Percentiles rank a stretch among this genome's conserved stretches.
Conservation (phyloP, 2,888 invertebrate species). For the Muschampia plurimacula region DNA sequence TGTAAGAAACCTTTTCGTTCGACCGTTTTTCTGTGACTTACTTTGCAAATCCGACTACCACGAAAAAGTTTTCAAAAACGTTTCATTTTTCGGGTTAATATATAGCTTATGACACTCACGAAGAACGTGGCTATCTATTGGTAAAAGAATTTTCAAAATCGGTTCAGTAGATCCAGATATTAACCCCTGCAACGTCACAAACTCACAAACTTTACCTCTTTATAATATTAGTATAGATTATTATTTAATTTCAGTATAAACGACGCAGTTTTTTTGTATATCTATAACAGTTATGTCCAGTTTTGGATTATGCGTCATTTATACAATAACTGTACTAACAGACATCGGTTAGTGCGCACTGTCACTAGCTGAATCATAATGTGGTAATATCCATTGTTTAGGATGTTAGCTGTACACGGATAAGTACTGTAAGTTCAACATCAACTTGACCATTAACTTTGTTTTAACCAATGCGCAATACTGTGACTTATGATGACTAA, state of each 20-base stretch:
- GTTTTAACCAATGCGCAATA: background rate
- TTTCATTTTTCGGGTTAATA: no score
- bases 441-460: slow-evolving; percentile 12
- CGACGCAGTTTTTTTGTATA: slow-evolving; percentile 31
- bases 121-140: no score
- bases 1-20: no score
- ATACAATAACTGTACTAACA: slow-evolving; percentile 55
- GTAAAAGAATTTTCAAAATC: no score
- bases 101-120: no score
- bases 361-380: slow-evolving; percentile 63
- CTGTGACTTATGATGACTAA: background rate
- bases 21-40: no score
- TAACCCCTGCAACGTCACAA: no score
- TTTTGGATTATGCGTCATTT: slow-evolving; percentile 58
- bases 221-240: no score
- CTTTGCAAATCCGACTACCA: no score
- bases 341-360: slow-evolving; percentile 56
- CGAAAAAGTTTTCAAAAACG: no score
- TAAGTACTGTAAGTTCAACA: slow-evolving; percentile 3
- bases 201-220: no score
- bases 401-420: slow-evolving; percentile 47
- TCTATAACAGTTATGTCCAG: slow-evolving; percentile 40
- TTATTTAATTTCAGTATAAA: background rate
- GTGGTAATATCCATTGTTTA: slow-evolving; percentile 59
- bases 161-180: no score